These are phyloP conservation scores for Pammene fasciana DNA, from an alignment of 2,888 invertebrate genomes.

Conservation along the genomic window DNA sequence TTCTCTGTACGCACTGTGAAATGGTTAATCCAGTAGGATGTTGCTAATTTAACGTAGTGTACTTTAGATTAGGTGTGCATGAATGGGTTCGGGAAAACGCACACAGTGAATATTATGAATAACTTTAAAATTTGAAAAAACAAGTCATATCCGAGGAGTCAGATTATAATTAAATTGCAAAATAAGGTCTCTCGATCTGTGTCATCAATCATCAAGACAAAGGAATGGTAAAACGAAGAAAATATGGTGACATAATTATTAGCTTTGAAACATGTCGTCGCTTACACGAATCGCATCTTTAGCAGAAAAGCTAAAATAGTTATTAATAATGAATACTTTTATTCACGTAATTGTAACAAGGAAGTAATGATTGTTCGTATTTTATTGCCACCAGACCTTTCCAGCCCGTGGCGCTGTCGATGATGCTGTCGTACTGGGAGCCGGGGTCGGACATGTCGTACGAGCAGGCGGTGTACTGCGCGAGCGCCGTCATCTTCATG, in stretches of 20 bases:
- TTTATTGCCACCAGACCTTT: constrained; percentile 75
- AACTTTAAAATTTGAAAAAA: not conserved
- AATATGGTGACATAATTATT: too few species aligned
- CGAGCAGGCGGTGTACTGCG: constrained; percentile 85
- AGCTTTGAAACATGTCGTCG: too few species aligned
- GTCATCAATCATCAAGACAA: too few species aligned
- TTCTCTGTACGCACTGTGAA: constrained; percentile 5
- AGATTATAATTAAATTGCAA: too few species aligned
- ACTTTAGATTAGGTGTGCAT: constrained; percentile 6
- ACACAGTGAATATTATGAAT: not conserved
- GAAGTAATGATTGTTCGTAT: too few species aligned
- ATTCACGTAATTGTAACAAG: too few species aligned
- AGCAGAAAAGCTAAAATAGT: too few species aligned
- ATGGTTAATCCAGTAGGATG: constrained; percentile 8
- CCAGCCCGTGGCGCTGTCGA: constrained; percentile 86
- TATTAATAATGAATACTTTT: too few species aligned
- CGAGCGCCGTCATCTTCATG: constrained; percentile 82
- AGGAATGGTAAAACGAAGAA: too few species aligned
- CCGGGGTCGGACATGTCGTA: constrained; percentile 75
- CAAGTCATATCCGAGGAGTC: not conserved
- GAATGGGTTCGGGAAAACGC: constrained; percentile 2
- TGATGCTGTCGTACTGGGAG: constrained; percentile 86
- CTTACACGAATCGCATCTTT: too few species aligned
- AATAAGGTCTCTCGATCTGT: too few species aligned
- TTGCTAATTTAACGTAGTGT: constrained; percentile 14